phyloP scores from a whole-genome alignment of 2,888 invertebrate genomes.

The Agrochola circellaris region DNA sequence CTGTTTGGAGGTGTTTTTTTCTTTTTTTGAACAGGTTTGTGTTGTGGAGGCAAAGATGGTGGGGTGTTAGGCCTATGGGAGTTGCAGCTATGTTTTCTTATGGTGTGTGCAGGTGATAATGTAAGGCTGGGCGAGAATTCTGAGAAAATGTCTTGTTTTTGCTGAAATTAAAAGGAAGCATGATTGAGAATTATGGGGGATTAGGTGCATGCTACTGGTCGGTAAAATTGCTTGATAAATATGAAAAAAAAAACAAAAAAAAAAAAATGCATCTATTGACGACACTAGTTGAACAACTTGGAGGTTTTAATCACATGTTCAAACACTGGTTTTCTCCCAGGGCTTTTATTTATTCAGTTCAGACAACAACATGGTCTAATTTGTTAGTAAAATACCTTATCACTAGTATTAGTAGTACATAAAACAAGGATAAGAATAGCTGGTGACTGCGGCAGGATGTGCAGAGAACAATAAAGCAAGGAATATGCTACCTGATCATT shows the following conservation, averaged over 20 bases:
- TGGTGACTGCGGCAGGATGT: no score
- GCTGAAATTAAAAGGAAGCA: conserved; percentile 73
- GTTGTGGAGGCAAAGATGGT: conserved; percentile 52
- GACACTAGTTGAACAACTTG: neutral
- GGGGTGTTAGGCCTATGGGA: conserved; percentile 66
- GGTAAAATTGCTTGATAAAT: neutral
- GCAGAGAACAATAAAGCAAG: no score
- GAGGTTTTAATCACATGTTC: neutral
- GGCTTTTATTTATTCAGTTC: no score
- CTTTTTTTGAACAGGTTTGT: conserved; percentile 46
- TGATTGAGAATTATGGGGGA: neutral
- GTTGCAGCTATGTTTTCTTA: conserved; percentile 77
- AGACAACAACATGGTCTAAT: no score
- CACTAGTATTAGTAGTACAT: no score
- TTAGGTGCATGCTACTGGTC: neutral
- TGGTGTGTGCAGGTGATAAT: conserved; percentile 66
- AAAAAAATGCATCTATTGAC: neutral
- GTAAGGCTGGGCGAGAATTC: conserved; percentile 79
- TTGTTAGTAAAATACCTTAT: no score
- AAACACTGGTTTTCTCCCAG: neutral
- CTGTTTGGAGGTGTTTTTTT: conserved; percentile 41
- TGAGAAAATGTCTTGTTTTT: conserved; percentile 84
- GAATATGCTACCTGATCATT: no score
- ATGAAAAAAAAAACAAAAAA: neutral
- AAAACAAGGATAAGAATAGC: no score